phyloP scores from a whole-genome alignment of 2,113 vertebrate genomes.

The Siniperca knerii region DNA sequence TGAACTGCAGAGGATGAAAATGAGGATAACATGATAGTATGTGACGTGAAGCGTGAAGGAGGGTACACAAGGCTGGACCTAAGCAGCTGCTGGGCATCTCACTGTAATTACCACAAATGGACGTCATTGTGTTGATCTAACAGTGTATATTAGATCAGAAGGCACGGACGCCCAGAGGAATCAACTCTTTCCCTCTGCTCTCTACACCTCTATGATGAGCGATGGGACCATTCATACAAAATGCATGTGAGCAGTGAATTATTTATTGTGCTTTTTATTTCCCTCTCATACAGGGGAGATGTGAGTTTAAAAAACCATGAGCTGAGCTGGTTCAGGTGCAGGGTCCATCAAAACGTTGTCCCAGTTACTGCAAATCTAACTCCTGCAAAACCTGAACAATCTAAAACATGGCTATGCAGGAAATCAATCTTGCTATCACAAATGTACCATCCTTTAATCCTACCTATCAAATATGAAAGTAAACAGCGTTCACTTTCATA shows the following conservation, averaged over 20 bases:
- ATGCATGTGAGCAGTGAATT: constrained; percentile 78
- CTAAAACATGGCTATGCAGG: neutral
- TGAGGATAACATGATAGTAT: constrained; percentile 12
- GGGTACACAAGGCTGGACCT: neutral
- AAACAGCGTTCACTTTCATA: neutral
- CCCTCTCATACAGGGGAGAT: constrained; percentile 45
- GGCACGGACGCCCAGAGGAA: constrained; percentile 10
- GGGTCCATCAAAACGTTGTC: constrained; percentile 38
- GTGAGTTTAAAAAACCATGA: constrained; percentile 65
- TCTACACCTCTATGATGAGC: constrained; percentile 51
- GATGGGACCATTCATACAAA: constrained; percentile 70
- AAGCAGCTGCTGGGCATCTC: constrained; percentile 28
- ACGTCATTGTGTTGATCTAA: neutral
- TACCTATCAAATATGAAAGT: neutral
- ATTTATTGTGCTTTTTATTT: constrained; percentile 77
- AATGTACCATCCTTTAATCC: neutral
- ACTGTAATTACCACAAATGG: constrained; percentile 22
- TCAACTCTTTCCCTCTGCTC: constrained; percentile 1
- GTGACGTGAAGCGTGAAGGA: constrained; percentile 29
- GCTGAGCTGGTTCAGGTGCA: constrained; percentile 46
- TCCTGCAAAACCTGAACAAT: neutral
- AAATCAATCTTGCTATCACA: neutral
- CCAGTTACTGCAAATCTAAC: neutral
- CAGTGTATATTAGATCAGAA: constrained; percentile 35
- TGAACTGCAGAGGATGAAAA: constrained; percentile 28